Evolutionary conservation across 2,113 vertebrate genomes (phyloP), one percentile per base, ranked within the genome.

Genomic region (Erythrolamprus reginae): DNA sequence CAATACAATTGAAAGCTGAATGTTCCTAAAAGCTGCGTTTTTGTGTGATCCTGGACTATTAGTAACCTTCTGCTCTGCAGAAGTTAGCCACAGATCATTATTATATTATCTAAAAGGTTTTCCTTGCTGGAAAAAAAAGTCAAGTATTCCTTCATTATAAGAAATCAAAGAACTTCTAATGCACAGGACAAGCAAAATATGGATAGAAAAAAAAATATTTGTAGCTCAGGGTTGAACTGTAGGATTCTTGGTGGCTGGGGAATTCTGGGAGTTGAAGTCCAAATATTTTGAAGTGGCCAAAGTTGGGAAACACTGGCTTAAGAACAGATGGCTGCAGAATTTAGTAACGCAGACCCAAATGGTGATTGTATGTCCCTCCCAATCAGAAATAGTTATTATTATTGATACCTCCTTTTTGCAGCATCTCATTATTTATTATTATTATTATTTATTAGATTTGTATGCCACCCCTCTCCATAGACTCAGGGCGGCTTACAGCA

Each of bases 311-410:
- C n/a, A n/a, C n/a, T n/a, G n/a, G n/a, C 47, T 91, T 84, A 91
- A 91, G 83, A 88, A 82, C 86, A 17, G 13, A 51, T 23, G 61
- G 77, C 77, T 61, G 90, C 86, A 88, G 88, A 88, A 91, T 91
- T 91, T 88, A 91, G 53, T 48, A 61, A 61, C 10, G 12, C 23
- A 52, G 15, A 82, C 90, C 88, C 83, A 91, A 88, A 88, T 91
- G 65, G 83, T 88, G 53, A 91, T 88, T 84, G 51, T 47, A 12
- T 84, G 77, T 51, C 45, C 86, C 86, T 53, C 58, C 70, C 38
- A 55, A 88, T 88, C 86, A 61, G 90, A 24, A 91, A 84, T 83
- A 88, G 90, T 61, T n/a, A n/a, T n/a, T n/a, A n/a, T n/a, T n/a
- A n/a, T n/a, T n/a, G n/a, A n/a, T n/a, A n/a, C n/a, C n/a, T n/a